Percentiles rank a stretch among this genome's conserved stretches.
These are phyloP conservation scores for Graphium colonna DNA, from an alignment of 2,888 invertebrate genomes.

Conservation along the genomic window DNA sequence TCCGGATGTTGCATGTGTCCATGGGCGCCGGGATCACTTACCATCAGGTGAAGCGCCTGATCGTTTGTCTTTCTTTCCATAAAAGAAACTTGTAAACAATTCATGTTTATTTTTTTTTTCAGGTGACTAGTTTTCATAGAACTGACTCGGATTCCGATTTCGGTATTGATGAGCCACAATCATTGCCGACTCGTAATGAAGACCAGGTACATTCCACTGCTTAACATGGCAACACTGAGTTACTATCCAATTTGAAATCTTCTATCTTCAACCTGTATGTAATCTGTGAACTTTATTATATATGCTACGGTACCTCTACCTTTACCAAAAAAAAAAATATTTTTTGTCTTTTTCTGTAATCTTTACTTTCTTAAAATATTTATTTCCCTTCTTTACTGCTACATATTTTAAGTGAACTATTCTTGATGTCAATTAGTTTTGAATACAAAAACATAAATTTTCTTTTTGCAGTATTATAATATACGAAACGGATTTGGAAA, in stretches of 20 bases:
- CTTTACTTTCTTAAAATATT: too few relatives aligned
- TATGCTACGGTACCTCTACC: too few relatives aligned
- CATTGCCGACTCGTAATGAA: constrained; percentile 63
- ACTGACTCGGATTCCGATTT: constrained; percentile 95
- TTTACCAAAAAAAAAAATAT: too few relatives aligned
- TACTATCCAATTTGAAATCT: background rate
- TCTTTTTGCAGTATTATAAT: constrained; percentile 77
- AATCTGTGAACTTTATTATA: too few relatives aligned
- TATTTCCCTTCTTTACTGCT: background rate
- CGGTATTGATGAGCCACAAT: constrained; percentile 86
- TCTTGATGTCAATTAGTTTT: constrained; percentile 19
- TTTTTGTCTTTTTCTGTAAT: too few relatives aligned
- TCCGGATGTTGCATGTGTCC: too few relatives aligned
- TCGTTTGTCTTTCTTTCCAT: too few relatives aligned
- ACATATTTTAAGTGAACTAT: constrained; percentile 3
- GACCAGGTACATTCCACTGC: constrained; percentile 56
- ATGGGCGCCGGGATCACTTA: too few relatives aligned
- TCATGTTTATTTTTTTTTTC: constrained; percentile 27
- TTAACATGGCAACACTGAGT: constrained; percentile 2
- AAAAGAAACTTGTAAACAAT: too few relatives aligned
- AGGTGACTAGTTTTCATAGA: constrained; percentile 84
- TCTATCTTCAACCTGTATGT: too few relatives aligned
- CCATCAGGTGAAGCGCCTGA: too few relatives aligned
- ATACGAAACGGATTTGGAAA: constrained; percentile 77
- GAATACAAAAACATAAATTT: constrained; percentile 30